Conservation (phyloP, 2,888 invertebrate species). For the Noctua janthe region DNA sequence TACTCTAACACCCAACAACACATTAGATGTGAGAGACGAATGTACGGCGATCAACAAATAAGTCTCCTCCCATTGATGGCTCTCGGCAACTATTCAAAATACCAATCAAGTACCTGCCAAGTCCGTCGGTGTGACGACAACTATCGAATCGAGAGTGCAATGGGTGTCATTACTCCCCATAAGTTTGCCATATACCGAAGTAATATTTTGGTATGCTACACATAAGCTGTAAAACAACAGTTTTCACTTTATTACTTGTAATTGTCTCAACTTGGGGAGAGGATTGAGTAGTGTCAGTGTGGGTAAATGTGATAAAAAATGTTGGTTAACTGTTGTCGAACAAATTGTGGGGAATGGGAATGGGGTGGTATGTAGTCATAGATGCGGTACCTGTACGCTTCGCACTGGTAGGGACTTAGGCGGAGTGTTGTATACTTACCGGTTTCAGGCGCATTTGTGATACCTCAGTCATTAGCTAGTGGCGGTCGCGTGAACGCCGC, state of each 20-base stretch:
- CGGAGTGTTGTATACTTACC: conserved; percentile 83
- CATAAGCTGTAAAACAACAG: conserved; percentile 89
- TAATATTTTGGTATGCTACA: conserved; percentile 88
- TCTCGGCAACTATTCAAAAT: conserved; percentile 86
- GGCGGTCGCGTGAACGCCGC: conserved; percentile 87
- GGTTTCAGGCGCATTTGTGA: conserved; percentile 87
- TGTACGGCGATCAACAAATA: conserved; percentile 73
- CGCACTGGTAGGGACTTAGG: conserved; percentile 53
- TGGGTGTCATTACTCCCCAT: conserved; percentile 84
- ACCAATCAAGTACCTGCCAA: conserved; percentile 90
- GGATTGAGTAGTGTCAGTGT: conserved; percentile 68
- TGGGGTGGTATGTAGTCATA: conserved; percentile 55
- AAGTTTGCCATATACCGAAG: conserved; percentile 88
- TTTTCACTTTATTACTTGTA: conserved; percentile 88
- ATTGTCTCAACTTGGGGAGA: conserved; percentile 75
- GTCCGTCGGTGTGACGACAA: conserved; percentile 90
- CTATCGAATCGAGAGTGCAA: conserved; percentile 87
- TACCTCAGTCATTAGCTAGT: conserved; percentile 89
- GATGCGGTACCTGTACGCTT: conserved; percentile 58
- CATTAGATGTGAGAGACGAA: conserved; percentile 57
- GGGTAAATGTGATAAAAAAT: conserved; percentile 60
- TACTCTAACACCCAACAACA: conserved; percentile 60
- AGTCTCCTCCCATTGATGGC: conserved; percentile 71
- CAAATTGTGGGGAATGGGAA: conserved; percentile 44
- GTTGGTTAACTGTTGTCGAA: conserved; percentile 55